These are phyloP conservation scores for Deilephila porcellus DNA, from an alignment of 2,888 invertebrate genomes.

Conservation along the genomic window DNA sequence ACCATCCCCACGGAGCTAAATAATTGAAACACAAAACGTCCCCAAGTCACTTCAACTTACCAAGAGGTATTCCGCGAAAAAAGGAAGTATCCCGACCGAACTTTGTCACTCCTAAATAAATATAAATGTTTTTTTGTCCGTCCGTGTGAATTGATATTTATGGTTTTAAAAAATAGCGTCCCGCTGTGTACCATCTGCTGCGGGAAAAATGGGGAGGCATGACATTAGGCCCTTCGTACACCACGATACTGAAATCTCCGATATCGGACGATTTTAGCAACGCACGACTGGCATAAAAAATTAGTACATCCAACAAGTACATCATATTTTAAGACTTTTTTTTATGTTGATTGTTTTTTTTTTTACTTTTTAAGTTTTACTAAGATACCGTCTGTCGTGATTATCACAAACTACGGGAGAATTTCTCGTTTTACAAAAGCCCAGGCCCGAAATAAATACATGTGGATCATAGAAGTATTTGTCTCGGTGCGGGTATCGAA, in stretches of 20 bases:
- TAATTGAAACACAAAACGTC: slow-evolving; percentile 11
- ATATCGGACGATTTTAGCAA: no score
- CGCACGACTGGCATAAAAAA: no score
- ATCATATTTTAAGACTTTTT: no score
- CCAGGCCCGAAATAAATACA: no score
- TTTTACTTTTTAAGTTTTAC: no score
- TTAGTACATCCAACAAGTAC: no score
- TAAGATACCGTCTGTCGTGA: no score
- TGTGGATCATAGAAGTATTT: no score
- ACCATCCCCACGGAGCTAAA: background rate
- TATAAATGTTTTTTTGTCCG: slow-evolving; percentile 78
- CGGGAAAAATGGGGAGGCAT: slow-evolving; percentile 57
- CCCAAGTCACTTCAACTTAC: slow-evolving; percentile 19
- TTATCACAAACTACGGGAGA: no score
- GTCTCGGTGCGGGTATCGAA: no score
- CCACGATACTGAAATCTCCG: slow-evolving; percentile 39
- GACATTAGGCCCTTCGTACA: slow-evolving; percentile 51
- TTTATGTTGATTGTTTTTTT: no score
- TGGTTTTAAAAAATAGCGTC: slow-evolving; percentile 74
- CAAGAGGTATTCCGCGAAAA: slow-evolving; percentile 35
- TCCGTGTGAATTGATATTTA: slow-evolving; percentile 82
- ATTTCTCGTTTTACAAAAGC: no score
- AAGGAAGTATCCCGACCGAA: slow-evolving; percentile 67
- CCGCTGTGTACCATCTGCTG: slow-evolving; percentile 72
- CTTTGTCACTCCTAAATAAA: slow-evolving; percentile 71